Percentiles rank a stretch among this genome's conserved stretches.
phyloP scores from a whole-genome alignment of 2,113 vertebrate species.

The Fulmarus glacialis region DNA sequence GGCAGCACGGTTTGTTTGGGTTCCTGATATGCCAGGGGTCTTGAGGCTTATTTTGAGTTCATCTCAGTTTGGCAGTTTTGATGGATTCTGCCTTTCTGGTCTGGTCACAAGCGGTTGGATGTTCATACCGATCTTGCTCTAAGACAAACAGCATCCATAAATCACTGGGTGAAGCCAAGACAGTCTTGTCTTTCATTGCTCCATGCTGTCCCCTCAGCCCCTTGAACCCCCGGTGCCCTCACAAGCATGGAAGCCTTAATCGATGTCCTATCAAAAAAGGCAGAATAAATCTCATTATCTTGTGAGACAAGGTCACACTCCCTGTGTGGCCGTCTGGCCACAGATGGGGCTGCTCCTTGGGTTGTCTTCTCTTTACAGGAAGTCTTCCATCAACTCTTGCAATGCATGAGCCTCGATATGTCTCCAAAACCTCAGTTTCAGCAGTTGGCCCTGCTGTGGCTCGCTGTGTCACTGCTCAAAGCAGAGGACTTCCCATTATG shows the following conservation, averaged over 20 bases:
- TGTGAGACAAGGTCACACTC: background rate
- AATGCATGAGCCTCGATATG: background rate
- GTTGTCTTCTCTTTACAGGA: constrained; percentile 37
- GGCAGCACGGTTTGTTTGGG: constrained; percentile 29
- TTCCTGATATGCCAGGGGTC: constrained; percentile 39
- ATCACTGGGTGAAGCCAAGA: background rate
- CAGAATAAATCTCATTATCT: constrained; percentile 45
- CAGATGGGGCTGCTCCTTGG: background rate
- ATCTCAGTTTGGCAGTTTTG: background rate
- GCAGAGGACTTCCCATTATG: background rate
- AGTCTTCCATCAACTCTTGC: constrained; percentile 50
- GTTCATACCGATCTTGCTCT: background rate
- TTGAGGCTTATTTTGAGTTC: constrained; percentile 30
- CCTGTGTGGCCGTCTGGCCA: constrained; percentile 1
- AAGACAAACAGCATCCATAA: constrained; percentile 26
- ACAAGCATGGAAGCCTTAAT: background rate
- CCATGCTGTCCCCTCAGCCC: background rate
- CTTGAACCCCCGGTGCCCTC: background rate
- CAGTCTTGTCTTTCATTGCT: background rate
- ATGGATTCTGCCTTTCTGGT: constrained; percentile 11
- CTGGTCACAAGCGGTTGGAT: background rate
- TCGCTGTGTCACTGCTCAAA: background rate
- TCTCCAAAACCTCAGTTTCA: constrained; percentile 8
- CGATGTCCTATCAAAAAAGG: background rate
- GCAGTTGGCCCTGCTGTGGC: background rate